Evolutionary conservation across 2,888 invertebrate genomes (phyloP).

Genomic region (Mactromeris polynyma): DNA sequence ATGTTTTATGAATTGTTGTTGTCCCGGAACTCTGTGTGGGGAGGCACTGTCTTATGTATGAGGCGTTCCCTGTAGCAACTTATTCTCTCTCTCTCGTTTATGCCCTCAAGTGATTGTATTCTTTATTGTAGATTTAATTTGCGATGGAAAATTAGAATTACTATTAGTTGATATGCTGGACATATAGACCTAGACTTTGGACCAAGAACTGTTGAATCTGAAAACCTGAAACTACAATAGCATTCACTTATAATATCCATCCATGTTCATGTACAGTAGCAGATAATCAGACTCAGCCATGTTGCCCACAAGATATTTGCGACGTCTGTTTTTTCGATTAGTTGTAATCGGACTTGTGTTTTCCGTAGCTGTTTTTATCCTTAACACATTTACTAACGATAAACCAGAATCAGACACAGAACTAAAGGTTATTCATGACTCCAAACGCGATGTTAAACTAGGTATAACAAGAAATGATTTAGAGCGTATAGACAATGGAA

Average conservation of each 20-base stretch:
- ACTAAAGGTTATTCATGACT: not conserved
- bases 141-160: not conserved
- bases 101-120: not conserved
- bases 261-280: not conserved
- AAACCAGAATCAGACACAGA: not conserved
- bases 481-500: not conserved
- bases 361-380: slow-evolving; percentile 10
- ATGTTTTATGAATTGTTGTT: too few species aligned
- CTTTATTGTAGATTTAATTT: not conserved
- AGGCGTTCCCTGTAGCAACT: too few species aligned
- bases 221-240: too few species aligned
- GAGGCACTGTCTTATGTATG: too few species aligned
- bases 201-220: too few species aligned
- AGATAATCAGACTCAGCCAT: slow-evolving; percentile 2
- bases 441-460: not conserved
- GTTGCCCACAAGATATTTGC: slow-evolving; percentile 33
- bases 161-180: not conserved
- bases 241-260: too few species aligned
- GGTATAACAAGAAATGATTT: not conserved
- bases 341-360: not conserved
- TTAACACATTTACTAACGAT: not conserved
- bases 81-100: too few species aligned
- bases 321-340: slow-evolving; percentile 22
- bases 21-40: too few species aligned
- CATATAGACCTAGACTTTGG: too few species aligned